Evolutionary conservation across 2,113 vertebrate species (phyloP).

Genomic region (Pseudorectes ferrugineus): DNA sequence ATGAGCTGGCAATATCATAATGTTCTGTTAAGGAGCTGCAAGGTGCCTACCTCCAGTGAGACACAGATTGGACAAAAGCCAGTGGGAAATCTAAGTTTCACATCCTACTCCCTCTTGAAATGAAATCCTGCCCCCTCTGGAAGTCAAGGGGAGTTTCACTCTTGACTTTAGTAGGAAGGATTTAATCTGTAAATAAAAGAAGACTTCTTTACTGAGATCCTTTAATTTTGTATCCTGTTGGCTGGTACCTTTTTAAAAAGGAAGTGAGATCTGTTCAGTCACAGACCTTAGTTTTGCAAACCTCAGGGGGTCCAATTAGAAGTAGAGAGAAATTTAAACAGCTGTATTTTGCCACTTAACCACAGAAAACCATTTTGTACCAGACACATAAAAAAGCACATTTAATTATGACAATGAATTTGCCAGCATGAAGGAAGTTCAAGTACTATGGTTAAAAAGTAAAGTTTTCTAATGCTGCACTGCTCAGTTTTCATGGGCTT

Average conservation of each 20-base stretch:
- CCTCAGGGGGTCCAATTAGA: background rate
- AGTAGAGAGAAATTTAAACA: background rate
- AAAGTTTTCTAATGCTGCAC: background rate
- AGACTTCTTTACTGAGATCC: background rate
- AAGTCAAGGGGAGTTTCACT: background rate
- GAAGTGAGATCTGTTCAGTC: background rate
- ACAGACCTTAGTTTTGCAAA: background rate
- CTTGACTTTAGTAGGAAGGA: background rate
- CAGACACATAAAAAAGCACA: background rate
- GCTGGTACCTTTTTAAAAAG: background rate
- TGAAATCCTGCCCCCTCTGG: background rate
- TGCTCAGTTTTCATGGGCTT: background rate
- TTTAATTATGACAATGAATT: background rate
- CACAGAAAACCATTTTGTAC: background rate
- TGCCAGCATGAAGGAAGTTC: background rate
- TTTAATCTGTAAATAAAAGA: background rate
- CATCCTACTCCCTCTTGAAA: background rate
- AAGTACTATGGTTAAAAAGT: background rate
- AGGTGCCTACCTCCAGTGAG: background rate
- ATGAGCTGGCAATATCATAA: background rate
- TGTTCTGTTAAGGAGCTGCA: background rate
- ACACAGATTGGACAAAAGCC: background rate
- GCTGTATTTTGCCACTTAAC: background rate
- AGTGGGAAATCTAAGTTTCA: background rate
- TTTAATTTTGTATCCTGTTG: background rate